A percentile compares a stretch with the other conserved stretches of the same genome.
phyloP scores from a whole-genome alignment of 2,888 invertebrate species.

The Cyaniris semiargus region DNA sequence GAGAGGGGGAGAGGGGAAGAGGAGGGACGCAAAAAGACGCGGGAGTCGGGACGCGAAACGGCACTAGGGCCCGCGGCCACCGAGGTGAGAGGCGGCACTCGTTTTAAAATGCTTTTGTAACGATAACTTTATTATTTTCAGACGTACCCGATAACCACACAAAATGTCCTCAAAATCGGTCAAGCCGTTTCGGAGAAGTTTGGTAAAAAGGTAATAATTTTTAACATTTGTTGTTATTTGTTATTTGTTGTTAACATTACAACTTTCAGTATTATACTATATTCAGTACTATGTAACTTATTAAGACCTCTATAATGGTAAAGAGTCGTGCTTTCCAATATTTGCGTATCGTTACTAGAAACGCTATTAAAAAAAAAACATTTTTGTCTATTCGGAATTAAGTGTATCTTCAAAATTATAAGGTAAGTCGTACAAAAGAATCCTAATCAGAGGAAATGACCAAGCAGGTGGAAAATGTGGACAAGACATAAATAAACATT shows the following conservation, averaged over 20 bases:
- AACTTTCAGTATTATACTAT: too few relatives aligned
- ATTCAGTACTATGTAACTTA: too few relatives aligned
- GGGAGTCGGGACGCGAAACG: slow-evolving; percentile 60
- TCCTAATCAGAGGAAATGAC: slow-evolving; percentile 4
- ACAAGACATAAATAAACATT: slow-evolving; percentile 19
- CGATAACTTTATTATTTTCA: not conserved
- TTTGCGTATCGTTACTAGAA: not conserved
- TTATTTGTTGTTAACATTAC: too few relatives aligned
- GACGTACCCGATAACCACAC: not conserved
- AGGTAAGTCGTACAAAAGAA: not conserved
- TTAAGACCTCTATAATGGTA: too few relatives aligned
- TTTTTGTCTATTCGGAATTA: not conserved
- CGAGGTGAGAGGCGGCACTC: not conserved
- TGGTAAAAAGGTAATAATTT: too few relatives aligned
- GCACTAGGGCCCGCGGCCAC: slow-evolving; percentile 47
- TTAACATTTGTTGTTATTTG: too few relatives aligned
- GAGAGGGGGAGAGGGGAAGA: slow-evolving; percentile 49
- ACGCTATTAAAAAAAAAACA: not conserved
- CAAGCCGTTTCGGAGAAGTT: not conserved
- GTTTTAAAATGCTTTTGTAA: too few relatives aligned
- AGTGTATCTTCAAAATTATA: not conserved
- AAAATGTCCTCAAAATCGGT: not conserved
- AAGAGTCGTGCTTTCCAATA: not conserved
- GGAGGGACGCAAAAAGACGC: slow-evolving; percentile 50
- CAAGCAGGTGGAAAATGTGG: slow-evolving; percentile 42